Conservation (phyloP, 2,113 vertebrate species). For the Neomonachus schauinslandi region DNA sequence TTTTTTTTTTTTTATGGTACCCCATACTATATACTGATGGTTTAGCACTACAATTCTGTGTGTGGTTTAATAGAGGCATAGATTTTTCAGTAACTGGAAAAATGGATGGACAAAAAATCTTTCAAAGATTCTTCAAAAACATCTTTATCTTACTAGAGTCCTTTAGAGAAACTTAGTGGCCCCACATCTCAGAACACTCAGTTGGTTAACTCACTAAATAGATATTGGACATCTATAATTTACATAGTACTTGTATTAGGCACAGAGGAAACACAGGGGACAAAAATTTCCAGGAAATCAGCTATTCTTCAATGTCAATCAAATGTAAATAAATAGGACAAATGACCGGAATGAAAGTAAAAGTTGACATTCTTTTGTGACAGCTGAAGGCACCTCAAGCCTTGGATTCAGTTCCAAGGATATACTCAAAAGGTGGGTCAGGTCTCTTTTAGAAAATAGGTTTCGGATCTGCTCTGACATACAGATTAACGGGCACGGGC, state of each 20-base stretch:
- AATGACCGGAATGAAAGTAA: neutral
- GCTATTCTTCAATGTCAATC: neutral
- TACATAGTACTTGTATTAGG: neutral
- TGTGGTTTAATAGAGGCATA: neutral
- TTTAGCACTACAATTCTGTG: neutral
- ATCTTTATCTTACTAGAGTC: neutral
- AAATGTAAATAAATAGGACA: neutral
- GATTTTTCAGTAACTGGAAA: neutral
- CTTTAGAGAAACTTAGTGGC: neutral
- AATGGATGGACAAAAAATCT: neutral
- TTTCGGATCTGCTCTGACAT: neutral
- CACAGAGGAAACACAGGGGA: neutral
- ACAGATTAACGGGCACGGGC: neutral
- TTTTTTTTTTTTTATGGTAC: constrained; percentile 3
- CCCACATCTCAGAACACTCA: neutral
- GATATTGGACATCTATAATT: neutral
- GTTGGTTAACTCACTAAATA: neutral
- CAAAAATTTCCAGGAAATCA: neutral
- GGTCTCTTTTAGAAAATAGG: neutral
- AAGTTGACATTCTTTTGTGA: neutral
- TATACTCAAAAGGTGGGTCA: neutral
- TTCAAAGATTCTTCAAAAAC: neutral
- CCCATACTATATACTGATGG: neutral
- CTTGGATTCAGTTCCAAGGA: neutral
- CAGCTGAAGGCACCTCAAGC: neutral